A percentile compares a stretch with the other conserved stretches of the same genome.
phyloP scores from a whole-genome alignment of 2,888 invertebrate genomes.

The Cylindroiulus punctatus region DNA sequence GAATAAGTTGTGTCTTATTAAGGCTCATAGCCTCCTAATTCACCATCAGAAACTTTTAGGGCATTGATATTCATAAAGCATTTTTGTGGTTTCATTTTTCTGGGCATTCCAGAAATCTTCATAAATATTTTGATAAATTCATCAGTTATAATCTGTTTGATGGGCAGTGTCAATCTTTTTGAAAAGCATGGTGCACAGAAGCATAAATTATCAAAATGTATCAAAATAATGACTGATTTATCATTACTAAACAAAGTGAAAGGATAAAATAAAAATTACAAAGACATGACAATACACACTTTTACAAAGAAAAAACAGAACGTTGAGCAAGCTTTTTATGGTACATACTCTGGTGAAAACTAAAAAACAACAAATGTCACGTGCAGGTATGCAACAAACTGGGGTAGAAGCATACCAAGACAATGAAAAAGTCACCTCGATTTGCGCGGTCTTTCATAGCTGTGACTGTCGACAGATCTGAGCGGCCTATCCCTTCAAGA shows the following conservation, averaged over 20 bases:
- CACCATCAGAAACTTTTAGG: no score
- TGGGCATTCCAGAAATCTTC: no score
- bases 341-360: slow-evolving; percentile 21
- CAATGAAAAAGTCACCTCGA: slow-evolving; percentile 47
- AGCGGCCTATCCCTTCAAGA: slow-evolving; percentile 49
- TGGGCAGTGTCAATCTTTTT: no score
- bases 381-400: background rate
- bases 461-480: slow-evolving; percentile 53
- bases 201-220: background rate
- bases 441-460: slow-evolving; percentile 52
- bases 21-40: no score
- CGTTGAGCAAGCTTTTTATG: background rate
- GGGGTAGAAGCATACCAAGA: slow-evolving; percentile 2
- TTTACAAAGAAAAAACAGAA: background rate
- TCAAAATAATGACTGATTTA: background rate
- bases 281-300: background rate
- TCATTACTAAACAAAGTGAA: background rate
- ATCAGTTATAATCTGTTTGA: no score
- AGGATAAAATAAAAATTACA: background rate
- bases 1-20: no score
- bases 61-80: no score
- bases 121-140: no score
- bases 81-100: no score
- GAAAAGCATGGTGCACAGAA: no score
- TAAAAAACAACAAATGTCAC: slow-evolving; percentile 55